Evolutionary conservation across 2,797 vertebrate species (phyloP).

Genomic region (Onychomys leucogaster): DNA sequence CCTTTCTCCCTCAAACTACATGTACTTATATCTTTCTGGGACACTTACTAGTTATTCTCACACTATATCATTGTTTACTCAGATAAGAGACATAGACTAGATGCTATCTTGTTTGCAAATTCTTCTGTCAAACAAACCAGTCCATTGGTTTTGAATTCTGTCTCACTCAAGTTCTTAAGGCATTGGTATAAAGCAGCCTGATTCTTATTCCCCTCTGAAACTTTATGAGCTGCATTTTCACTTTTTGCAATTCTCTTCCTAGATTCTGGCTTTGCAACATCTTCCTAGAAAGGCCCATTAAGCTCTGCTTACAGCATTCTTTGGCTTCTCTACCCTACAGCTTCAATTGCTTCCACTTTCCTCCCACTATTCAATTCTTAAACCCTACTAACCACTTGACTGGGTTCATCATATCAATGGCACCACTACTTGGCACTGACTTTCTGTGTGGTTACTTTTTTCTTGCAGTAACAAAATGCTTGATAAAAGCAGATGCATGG

Average conservation of each 20-base stretch:
- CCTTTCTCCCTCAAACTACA: too few relatives aligned
- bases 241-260: neutral
- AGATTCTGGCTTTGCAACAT: neutral
- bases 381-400: neutral
- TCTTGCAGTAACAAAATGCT: neutral
- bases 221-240: neutral
- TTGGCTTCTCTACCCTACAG: neutral
- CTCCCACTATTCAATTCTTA: neutral
- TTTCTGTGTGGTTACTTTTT: neutral
- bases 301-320: neutral
- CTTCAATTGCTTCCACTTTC: neutral
- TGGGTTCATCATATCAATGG: neutral
- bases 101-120: neutral
- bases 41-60: neutral
- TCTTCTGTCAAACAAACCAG: neutral
- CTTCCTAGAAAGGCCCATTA: too few relatives aligned
- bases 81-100: neutral
- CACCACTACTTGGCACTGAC: neutral
- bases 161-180: neutral
- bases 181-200: neutral
- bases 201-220: neutral
- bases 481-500: neutral
- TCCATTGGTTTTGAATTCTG: neutral
- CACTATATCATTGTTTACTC: neutral
- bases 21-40: neutral